Base-by-base conservation (phyloP, 2,113 vertebrate genomes). In the Athene noctua region DNA sequence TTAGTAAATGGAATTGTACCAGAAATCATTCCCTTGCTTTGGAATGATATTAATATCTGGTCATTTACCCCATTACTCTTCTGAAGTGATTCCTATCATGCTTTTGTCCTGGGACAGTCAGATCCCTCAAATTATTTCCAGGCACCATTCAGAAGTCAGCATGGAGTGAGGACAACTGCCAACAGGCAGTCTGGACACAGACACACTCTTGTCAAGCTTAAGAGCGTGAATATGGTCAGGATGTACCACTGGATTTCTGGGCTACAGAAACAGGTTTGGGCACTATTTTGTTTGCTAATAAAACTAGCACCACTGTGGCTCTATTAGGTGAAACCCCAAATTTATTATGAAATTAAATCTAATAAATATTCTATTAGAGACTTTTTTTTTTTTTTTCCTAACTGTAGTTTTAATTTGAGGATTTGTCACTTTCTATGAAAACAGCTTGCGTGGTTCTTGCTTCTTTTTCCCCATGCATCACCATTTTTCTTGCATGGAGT, bases 141-240 rank as follows among this genome's bases (percentile, higher is more conserved):
- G n/a, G 10, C 13, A 49, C 7, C 16, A 57, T 47, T 73, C 42
- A 59, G 58, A 80, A 83, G 54, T 38, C 13, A 52, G 3, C 2
- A 32, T 4, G 9, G 57, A 42, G 11, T 23, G 30, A 10, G 32
- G 26, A 25, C 11, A 71, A 29, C 20, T 6, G 20, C 5, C 30
- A 55, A 49, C 15, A 51, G 10, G 16, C 21, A 34, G 7, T 29
- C n/a, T 4, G 0, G 27, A 38, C 1, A 2, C 1, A 2, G 36
- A 49, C 9, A 11, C 4, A 15, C 2, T 42, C 32, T 5, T 1
- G 13, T 77, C 27, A 86, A 19, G 12, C 9, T 75, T 27, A 38
- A 47, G 1, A 52, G 13, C 23, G 6, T 47, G 34, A 66, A 40
- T n/a, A 54, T 11, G 10, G 25, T 58, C 36, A 67, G 40, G 9